Conservation (phyloP, 2,113 vertebrate genomes). For the Halichoerus grypus region DNA sequence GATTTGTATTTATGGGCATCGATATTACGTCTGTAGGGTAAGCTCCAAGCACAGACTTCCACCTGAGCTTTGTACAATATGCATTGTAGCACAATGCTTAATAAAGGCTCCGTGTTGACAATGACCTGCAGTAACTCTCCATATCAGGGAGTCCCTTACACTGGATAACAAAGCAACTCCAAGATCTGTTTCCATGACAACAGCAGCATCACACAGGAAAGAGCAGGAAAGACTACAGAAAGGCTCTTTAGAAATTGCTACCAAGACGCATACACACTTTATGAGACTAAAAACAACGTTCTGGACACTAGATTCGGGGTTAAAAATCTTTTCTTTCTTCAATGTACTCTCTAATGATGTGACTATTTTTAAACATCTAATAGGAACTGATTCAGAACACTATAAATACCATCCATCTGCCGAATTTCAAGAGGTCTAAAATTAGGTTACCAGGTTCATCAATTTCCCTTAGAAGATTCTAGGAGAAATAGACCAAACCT, state of each 20-base stretch:
- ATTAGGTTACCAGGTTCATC: constrained; percentile 78
- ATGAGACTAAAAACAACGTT: constrained; percentile 63
- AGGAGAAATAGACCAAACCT: neutral
- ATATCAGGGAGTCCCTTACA: constrained; percentile 73
- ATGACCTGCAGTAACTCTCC: constrained; percentile 61
- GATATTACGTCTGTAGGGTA: neutral
- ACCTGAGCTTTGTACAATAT: neutral
- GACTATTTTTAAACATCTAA: constrained; percentile 72
- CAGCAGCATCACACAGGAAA: constrained; percentile 76
- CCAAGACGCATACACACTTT: constrained; percentile 54
- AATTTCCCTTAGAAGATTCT: constrained; percentile 70
- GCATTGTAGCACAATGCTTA: neutral
- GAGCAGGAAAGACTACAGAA: constrained; percentile 72
- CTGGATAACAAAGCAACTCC: constrained; percentile 73
- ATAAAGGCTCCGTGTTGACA: neutral
- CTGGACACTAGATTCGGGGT: constrained; percentile 10
- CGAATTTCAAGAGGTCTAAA: constrained; percentile 69
- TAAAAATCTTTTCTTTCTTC: constrained; percentile 59
- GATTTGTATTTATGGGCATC: neutral
- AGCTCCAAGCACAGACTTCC: neutral
- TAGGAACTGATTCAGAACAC: constrained; percentile 71
- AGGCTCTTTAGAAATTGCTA: constrained; percentile 71
- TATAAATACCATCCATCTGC: constrained; percentile 69
- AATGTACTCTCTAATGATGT: constrained; percentile 63
- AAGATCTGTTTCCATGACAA: constrained; percentile 83